Conservation (phyloP, 1,140 invertebrate genomes). For the Elysia chlorotica region DNA sequence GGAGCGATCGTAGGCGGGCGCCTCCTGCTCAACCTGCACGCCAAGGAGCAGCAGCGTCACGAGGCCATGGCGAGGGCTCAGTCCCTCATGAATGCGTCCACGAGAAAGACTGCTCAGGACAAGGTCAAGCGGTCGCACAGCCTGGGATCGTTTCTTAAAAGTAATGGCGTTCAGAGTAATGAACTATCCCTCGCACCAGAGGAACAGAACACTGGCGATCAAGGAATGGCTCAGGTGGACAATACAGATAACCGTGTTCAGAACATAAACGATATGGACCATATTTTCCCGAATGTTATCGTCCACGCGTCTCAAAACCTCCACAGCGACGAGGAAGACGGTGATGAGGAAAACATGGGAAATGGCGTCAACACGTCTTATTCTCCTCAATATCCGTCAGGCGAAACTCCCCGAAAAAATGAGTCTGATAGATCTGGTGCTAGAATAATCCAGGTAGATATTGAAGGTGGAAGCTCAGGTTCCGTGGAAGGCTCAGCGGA, state of each 20-base stretch:
- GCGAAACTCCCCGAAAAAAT: too few species aligned
- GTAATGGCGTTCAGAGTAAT: not conserved
- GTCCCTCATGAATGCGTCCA: not conserved
- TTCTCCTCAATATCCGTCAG: too few species aligned
- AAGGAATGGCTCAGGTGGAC: too few species aligned
- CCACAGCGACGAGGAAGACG: not conserved
- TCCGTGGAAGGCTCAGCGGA: too few species aligned
- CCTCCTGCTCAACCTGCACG: not conserved
- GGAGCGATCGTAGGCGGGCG: slow-evolving; percentile 21
- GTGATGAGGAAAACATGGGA: too few species aligned
- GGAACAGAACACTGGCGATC: not conserved
- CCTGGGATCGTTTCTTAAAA: not conserved
- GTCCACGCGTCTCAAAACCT: not conserved
- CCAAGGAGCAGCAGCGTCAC: not conserved
- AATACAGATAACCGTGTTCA: too few species aligned
- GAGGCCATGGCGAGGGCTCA: not conserved
- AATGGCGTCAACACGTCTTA: too few species aligned
- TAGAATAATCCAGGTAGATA: not conserved
- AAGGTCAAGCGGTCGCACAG: slow-evolving; percentile 12
- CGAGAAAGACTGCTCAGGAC: too few species aligned
- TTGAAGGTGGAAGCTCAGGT: not conserved
- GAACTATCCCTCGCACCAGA: not conserved
- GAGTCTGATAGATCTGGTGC: not conserved
- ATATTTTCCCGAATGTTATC: slow-evolving; percentile 22
- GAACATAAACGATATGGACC: not conserved